Conservation (phyloP, 1,140 invertebrate species). For the Drosophila albomicans region DNA sequence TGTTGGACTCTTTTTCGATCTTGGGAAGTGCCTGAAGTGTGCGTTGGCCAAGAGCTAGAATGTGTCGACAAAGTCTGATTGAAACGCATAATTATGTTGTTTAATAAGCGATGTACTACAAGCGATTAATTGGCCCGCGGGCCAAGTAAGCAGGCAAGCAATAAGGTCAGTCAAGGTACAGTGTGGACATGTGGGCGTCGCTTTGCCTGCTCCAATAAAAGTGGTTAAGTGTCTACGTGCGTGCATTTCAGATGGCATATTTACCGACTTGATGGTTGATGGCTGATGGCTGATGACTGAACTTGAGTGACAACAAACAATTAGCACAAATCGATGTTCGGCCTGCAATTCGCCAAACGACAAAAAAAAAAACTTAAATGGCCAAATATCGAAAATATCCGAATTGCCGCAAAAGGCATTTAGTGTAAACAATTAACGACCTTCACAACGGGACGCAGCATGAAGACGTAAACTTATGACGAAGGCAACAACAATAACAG, state of each 20-base stretch:
- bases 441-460: conserved; percentile 58
- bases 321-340: conserved; percentile 64
- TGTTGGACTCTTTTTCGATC: conserved; percentile 9
- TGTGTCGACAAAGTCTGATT: conserved; percentile 8
- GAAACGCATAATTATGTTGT: conserved; percentile 39
- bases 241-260: conserved; percentile 64
- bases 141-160: not conserved
- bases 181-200: conserved; percentile 56
- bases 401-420: conserved; percentile 34
- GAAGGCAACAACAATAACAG: conserved; percentile 29
- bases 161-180: conserved; percentile 57
- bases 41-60: conserved; percentile 43
- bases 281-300: conserved; percentile 14
- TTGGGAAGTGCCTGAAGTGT: conserved; percentile 27
- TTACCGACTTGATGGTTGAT: conserved; percentile 39
- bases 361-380: no score
- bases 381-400: no score
- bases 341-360: conserved; percentile 43
- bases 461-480: conserved; percentile 58
- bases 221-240: conserved; percentile 70
- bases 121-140: conserved; percentile 24
- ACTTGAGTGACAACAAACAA: conserved; percentile 68
- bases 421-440: conserved; percentile 48
- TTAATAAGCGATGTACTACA: conserved; percentile 34
- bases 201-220: conserved; percentile 54